Conservation (phyloP, 2,113 vertebrate species). For the Tachysurus vachellii region DNA sequence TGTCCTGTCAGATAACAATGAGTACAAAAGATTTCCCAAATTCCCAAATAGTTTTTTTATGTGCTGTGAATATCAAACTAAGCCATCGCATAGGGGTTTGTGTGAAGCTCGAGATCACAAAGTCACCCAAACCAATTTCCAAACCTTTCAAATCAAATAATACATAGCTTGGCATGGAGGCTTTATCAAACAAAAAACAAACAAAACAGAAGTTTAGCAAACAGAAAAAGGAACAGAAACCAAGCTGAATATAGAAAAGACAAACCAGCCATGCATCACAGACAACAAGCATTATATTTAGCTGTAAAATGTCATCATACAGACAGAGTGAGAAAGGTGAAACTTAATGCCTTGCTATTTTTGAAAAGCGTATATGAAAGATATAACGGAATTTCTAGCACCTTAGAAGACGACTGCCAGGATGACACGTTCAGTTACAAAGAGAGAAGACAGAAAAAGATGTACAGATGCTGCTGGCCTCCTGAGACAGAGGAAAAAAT, state of each 20-base stretch:
- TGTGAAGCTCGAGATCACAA: background rate
- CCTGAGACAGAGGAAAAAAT: background rate
- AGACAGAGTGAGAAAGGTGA: background rate
- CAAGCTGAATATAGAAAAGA: background rate
- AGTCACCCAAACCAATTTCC: background rate
- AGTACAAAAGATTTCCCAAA: background rate
- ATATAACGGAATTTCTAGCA: background rate
- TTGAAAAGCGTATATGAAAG: background rate
- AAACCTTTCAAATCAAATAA: background rate
- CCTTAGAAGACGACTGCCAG: background rate
- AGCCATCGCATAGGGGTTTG: background rate
- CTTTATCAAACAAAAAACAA: too few species aligned
- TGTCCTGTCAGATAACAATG: background rate
- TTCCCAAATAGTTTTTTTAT: background rate
- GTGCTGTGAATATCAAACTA: background rate
- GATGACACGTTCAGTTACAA: constrained; percentile 31
- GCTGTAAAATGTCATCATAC: background rate
- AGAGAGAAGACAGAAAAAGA: constrained; percentile 16
- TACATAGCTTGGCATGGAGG: background rate
- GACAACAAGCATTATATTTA: background rate
- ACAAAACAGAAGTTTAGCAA: background rate
- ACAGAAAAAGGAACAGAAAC: background rate
- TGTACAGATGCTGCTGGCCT: background rate
- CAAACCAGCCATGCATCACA: background rate
- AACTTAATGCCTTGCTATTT: background rate